These are phyloP conservation scores for Spizaetus ornatus DNA, from an alignment of 2,113 vertebrate species.

Conservation along the genomic window DNA sequence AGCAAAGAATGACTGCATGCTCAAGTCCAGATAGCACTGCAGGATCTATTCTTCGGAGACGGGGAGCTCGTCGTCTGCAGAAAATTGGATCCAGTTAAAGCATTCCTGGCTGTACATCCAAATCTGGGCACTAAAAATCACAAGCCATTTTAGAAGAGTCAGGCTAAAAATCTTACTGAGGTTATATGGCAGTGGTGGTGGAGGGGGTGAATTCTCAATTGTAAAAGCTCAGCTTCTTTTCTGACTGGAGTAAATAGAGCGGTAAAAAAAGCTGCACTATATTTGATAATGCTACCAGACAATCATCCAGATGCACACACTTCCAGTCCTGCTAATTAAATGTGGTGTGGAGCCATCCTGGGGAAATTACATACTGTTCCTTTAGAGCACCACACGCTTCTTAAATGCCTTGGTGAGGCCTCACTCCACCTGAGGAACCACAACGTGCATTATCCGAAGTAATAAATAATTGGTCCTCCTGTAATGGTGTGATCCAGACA, in stretches of 20 bases:
- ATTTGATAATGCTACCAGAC: conserved; percentile 41
- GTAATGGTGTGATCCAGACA: neutral
- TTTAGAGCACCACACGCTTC: neutral
- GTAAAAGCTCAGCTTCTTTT: neutral
- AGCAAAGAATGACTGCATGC: neutral
- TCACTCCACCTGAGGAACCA: neutral
- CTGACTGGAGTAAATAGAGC: neutral
- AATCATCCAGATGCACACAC: neutral
- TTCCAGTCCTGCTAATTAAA: conserved; percentile 45
- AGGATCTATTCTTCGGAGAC: neutral
- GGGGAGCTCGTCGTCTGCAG: neutral
- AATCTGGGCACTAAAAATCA: neutral
- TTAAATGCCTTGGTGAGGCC: neutral
- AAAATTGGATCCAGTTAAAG: neutral
- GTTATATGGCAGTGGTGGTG: neutral
- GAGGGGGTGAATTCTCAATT: neutral
- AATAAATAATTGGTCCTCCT: neutral
- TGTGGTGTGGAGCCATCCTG: conserved; percentile 10
- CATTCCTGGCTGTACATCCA: neutral
- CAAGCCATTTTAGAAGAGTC: neutral
- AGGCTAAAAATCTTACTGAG: neutral
- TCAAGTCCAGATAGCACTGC: neutral
- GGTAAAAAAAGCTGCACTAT: neutral
- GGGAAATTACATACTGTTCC: neutral
- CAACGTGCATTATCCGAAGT: neutral